Evolutionary conservation across 2,888 invertebrate species (phyloP), one percentile per base, ranked within the genome.

Genomic region (Eurytoma californica): DNA sequence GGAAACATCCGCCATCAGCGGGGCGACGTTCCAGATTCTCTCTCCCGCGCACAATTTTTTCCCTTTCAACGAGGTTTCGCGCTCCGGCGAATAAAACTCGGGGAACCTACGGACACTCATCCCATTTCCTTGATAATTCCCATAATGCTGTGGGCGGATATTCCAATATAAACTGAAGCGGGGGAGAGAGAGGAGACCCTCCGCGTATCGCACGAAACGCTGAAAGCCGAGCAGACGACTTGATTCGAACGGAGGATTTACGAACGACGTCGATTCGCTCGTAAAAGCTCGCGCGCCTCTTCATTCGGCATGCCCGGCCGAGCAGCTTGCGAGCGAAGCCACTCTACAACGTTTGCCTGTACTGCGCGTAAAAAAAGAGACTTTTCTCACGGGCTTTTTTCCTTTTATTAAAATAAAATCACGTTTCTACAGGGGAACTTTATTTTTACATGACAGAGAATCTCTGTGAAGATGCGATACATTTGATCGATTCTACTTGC

Each of bases 111-210:
- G 72, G 58, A 70, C 69, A 80, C 80, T 80, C 80, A 80, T 80
- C 77, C 88, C 85, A 88, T 89, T 89, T 88, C 89, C 89, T 89
- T 86, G 86, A 89, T 89, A 88, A 89, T 90, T 89, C 89, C 88
- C 88, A 88, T 89, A 88, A 90, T 89, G 88, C 89, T 88, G 89
- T 88, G 88, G 90, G 90, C 90, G 90, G 90, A 90, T 90, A 90
- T 90, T 89, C 86, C 89, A 90, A 90, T 90, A 89, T 90, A 90
- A 87, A 88, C 87, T 87, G 87, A 86, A 88, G 82, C 68, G 66
- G 77, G 65, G 63, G 60, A 67, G 73, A 53, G 60, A 60, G 60
- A 47, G 79, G 69, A 75, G 69, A 87, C 84, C 85, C 87, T 86
- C 85, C 84, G 84, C 82, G 63, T 72, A 60, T 72, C 66, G 61